phyloP scores from a whole-genome alignment of 2,888 invertebrate genomes.

The Megalurothrips usitatus region DNA sequence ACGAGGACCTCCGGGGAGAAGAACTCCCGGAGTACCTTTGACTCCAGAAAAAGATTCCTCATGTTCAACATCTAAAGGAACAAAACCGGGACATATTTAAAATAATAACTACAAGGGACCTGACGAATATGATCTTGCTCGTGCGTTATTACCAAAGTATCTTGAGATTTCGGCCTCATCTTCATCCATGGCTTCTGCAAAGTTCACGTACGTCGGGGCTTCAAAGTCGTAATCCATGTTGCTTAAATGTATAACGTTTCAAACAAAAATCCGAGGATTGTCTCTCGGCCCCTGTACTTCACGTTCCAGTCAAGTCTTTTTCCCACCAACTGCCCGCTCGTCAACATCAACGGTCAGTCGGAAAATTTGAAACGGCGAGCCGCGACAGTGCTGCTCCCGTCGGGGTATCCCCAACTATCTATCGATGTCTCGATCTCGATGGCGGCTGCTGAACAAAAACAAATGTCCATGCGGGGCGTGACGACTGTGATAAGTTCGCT shows the following conservation, averaged over 20 bases:
- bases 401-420: too few species aligned
- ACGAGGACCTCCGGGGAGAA: background rate
- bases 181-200: background rate
- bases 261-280: background rate
- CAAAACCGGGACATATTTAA: background rate
- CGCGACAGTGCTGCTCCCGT: too few species aligned
- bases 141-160: background rate
- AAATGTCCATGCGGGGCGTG: too few species aligned
- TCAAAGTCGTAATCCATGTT: conserved; percentile 4
- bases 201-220: background rate
- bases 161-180: background rate
- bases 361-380: background rate
- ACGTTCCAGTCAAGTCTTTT: background rate
- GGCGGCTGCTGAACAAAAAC: too few species aligned
- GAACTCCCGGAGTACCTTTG: background rate
- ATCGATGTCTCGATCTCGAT: too few species aligned
- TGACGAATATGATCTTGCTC: background rate
- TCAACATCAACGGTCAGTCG: background rate
- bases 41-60: background rate
- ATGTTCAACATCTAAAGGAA: background rate
- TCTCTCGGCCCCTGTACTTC: background rate
- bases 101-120: background rate
- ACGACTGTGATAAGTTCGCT: too few species aligned
- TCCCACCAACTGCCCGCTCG: too few species aligned
- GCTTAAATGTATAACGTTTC: background rate